Evolutionary conservation across 2,113 vertebrate genomes (phyloP).

Genomic region (Pygathrix nemaeus): DNA sequence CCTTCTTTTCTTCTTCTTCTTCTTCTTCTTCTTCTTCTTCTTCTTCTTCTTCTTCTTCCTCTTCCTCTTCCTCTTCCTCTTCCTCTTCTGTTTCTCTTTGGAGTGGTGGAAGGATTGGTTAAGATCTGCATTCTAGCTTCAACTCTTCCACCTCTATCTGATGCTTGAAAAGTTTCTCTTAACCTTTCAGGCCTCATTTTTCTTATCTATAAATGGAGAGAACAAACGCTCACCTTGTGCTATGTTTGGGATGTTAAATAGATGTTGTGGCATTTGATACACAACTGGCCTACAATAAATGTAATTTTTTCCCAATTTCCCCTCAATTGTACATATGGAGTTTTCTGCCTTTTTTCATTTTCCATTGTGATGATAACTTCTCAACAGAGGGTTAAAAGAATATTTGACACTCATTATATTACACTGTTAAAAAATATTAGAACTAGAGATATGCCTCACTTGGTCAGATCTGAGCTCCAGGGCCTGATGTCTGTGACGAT

Average conservation of each 20-base stretch:
- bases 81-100: background rate
- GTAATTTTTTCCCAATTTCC: background rate
- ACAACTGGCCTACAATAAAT: background rate
- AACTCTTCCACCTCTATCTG: background rate
- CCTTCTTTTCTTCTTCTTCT: background rate
- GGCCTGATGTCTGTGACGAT: background rate
- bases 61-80: too few relatives aligned
- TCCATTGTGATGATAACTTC: background rate
- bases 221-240: background rate
- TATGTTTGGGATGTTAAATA: background rate
- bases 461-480: background rate
- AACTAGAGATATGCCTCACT: background rate
- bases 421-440: background rate
- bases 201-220: background rate
- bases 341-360: constrained; percentile 16
- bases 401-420: background rate
- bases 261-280: background rate
- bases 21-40: accelerated
- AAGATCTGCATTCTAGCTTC: background rate
- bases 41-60: too few relatives aligned
- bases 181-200: background rate
- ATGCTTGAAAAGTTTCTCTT: background rate
- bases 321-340: background rate
- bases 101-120: background rate
- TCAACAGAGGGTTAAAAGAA: background rate